Evolutionary conservation across 1,140 invertebrate species (phyloP), one percentile per base, ranked within the genome.

Genomic region (Schlechtendalia chinensis): DNA sequence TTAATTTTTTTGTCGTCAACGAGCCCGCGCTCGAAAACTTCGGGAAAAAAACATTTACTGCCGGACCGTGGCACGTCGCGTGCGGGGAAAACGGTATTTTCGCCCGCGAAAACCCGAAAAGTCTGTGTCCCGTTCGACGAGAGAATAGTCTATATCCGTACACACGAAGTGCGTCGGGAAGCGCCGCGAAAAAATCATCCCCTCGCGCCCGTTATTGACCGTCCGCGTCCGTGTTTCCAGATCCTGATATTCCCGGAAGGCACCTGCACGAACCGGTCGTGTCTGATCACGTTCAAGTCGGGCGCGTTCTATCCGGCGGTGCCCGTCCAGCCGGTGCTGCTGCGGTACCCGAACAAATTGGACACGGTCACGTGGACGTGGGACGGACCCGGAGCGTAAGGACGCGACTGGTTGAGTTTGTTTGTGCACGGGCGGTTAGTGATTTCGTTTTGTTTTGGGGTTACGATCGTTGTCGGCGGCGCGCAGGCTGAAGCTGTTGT

Each of bases 281-380:
- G 94, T 85, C 86, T 98, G 74, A 97, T 98, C 75, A 94, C 93
- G n/a, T 98, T 97, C 86, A 98, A 98, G 88, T 92, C 93, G 17
- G 96, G 96, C 81, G 93, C 93, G 5, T 95, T 95, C 86, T 95
- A 95, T 88, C 95, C 96, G 0, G 96, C 95, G 1, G 93, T 97
- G 16, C 95, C 96, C 0, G 93, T 98, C 1, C 96, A 98, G 85
- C 96, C 96, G 1, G 94, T 98, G 11, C 92, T 94, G 82, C 91
- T 98, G 71, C 89, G 93, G 74, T 98, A 98, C 86, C 94, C 94
- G 0, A 98, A 98, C 85, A 93, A 92, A 84, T 88, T 93, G 83
- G 95, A 98, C 85, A 96, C 95, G 5, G 91, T 96, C 56, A 96
- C 96, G 0, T 98, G 96, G 96, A 98, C 96, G 6, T 98, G 96